These are phyloP conservation scores for Elgaria multicarinata DNA, from an alignment of 2,113 vertebrate genomes.

Conservation along the genomic window DNA sequence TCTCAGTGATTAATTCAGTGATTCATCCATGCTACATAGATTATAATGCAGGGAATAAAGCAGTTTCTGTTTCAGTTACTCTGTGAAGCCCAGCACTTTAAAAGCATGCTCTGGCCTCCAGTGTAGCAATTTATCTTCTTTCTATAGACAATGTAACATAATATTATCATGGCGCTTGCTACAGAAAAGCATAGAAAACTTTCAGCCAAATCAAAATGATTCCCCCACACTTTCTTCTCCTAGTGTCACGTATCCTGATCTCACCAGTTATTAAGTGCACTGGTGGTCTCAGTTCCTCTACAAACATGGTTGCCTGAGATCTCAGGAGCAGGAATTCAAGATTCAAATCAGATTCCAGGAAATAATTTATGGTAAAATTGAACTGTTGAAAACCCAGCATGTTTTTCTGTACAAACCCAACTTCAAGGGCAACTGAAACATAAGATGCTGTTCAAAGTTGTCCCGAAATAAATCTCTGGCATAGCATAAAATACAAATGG, in stretches of 20 bases:
- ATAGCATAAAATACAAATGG: background rate
- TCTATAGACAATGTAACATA: background rate
- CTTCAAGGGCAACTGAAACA: background rate
- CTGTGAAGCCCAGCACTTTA: background rate
- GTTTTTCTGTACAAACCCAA: background rate
- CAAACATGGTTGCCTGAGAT: background rate
- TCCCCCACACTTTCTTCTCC: background rate
- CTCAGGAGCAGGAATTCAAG: background rate
- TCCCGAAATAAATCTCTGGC: background rate
- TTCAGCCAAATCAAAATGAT: background rate
- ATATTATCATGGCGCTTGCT: background rate
- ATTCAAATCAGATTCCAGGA: no score
- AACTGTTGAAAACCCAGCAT: background rate
- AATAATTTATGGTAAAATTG: background rate
- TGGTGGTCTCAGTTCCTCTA: no score
- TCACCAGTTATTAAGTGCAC: background rate
- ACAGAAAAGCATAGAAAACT: background rate
- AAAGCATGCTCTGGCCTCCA: background rate
- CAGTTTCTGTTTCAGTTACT: background rate
- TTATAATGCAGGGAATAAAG: background rate
- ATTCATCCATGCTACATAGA: background rate
- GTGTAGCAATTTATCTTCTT: background rate
- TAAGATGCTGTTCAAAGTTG: background rate
- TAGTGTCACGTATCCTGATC: background rate
- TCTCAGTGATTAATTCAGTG: constrained; percentile 1